These are phyloP conservation scores for Dendropsophus ebraccatus DNA, from an alignment of 2,113 vertebrate species.

Conservation along the genomic window DNA sequence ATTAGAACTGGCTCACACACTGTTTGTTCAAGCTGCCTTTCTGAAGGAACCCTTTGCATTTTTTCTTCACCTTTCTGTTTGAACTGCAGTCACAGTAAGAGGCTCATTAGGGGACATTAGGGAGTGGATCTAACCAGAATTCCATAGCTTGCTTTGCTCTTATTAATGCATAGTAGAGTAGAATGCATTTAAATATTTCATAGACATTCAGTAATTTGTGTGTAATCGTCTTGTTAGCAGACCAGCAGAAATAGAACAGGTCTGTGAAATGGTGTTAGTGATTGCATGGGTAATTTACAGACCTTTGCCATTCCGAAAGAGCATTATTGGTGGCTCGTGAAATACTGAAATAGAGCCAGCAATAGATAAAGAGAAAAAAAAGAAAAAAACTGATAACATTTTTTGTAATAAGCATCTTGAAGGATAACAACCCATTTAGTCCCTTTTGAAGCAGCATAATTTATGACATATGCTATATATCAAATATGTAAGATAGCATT, in stretches of 20 bases:
- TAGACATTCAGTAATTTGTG: conserved; percentile 93
- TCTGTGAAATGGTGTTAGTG: conserved; percentile 85
- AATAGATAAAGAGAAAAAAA: conserved; percentile 72
- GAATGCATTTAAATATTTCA: conserved; percentile 96
- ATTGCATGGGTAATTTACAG: conserved; percentile 84
- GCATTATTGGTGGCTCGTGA: conserved; percentile 76
- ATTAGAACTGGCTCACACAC: conserved; percentile 85
- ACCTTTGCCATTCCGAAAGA: conserved; percentile 80
- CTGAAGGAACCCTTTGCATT: conserved; percentile 85
- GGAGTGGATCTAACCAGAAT: conserved; percentile 87
- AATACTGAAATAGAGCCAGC: conserved; percentile 82
- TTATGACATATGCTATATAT: conserved; percentile 99
- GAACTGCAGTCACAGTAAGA: conserved; percentile 88
- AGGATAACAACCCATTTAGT: conserved; percentile 86
- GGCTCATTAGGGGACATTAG: conserved; percentile 92
- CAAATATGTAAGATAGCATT: conserved; percentile 98
- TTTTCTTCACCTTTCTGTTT: conserved; percentile 90
- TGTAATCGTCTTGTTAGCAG: conserved; percentile 95
- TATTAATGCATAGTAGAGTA: conserved; percentile 97
- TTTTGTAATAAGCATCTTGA: conserved; percentile 89
- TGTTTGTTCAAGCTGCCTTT: conserved; percentile 87
- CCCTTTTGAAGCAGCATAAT: conserved; percentile 97
- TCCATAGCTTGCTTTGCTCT: conserved; percentile 88
- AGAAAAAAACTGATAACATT: conserved; percentile 86
- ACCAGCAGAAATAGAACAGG: conserved; percentile 84